Percentiles rank a stretch among this genome's conserved stretches.
These are phyloP conservation scores for Sebastes itinus DNA, from an alignment of 2,797 vertebrate genomes.

Conservation along the genomic window DNA sequence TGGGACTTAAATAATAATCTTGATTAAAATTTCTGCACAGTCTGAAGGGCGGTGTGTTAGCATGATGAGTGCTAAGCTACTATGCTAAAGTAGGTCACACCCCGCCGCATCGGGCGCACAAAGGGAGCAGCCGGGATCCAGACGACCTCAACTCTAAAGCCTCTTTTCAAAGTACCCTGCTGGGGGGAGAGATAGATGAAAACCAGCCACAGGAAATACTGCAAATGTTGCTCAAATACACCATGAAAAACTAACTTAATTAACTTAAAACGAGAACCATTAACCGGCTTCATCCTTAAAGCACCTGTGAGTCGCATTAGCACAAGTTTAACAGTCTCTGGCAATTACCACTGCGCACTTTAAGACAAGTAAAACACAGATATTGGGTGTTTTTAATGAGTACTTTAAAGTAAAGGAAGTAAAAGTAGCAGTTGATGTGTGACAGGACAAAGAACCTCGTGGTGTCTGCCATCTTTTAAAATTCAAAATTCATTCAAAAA, in stretches of 20 bases:
- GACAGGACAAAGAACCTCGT: slow-evolving; percentile 75
- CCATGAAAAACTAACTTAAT: not conserved
- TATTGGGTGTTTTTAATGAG: fast-evolving
- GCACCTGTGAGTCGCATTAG: slow-evolving; percentile 30
- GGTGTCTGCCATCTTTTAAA: slow-evolving; percentile 10
- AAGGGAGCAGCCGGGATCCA: slow-evolving; percentile 69
- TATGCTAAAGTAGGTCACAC: slow-evolving; percentile 87
- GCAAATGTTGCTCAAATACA: not conserved
- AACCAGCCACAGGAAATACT: not conserved
- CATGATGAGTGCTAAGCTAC: slow-evolving; percentile 67
- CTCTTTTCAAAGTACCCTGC: not conserved
- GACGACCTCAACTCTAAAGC: slow-evolving; percentile 32
- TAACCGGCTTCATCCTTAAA: slow-evolving; percentile 39
- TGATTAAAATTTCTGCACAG: not conserved
- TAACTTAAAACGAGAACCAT: too few species aligned
- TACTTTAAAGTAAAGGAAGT: not conserved
- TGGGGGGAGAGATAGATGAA: too few species aligned
- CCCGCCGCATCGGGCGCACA: slow-evolving; percentile 80
- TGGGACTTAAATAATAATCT: too few species aligned
- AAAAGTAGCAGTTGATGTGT: not conserved
- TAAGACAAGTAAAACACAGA: not conserved
- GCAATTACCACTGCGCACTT: fast-evolving
- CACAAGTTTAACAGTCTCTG: not conserved
- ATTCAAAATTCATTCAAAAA: not conserved
- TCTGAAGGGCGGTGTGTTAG: slow-evolving; percentile 63